These are phyloP conservation scores for Ifrita kowaldi DNA, from an alignment of 2,113 vertebrate species.

Conservation along the genomic window DNA sequence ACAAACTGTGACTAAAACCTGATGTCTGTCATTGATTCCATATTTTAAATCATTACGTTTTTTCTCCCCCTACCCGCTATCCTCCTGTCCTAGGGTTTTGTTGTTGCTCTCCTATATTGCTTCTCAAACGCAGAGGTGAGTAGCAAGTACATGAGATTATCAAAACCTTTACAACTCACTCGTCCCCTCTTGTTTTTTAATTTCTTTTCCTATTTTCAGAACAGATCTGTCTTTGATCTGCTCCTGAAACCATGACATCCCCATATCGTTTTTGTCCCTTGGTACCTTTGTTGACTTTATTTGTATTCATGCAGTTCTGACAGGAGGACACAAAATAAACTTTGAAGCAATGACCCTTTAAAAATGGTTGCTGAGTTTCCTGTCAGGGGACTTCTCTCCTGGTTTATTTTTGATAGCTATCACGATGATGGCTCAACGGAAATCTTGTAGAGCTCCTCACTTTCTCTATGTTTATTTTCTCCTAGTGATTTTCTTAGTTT, in stretches of 20 bases:
- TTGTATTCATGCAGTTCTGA: neutral
- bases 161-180: neutral
- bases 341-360: neutral
- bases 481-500: neutral
- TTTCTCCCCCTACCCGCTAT: neutral
- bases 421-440: neutral
- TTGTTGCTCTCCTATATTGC: conserved; percentile 68
- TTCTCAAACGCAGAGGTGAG: conserved; percentile 75
- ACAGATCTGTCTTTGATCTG: neutral
- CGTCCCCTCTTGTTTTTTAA: fast-evolving
- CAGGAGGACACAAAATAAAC: neutral
- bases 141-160: neutral
- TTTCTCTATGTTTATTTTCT: neutral
- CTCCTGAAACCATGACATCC: neutral
- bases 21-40: neutral
- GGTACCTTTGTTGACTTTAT: neutral
- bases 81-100: conserved; percentile 53
- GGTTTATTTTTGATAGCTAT: neutral
- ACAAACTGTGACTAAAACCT: neutral
- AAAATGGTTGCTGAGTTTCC: neutral
- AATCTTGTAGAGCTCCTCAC: neutral
- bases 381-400: neutral
- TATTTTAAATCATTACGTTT: neutral
- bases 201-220: neutral
- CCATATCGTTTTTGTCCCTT: neutral